Base-by-base conservation (phyloP, 2,113 vertebrate genomes). In the Tragelaphus buxtoni region DNA sequence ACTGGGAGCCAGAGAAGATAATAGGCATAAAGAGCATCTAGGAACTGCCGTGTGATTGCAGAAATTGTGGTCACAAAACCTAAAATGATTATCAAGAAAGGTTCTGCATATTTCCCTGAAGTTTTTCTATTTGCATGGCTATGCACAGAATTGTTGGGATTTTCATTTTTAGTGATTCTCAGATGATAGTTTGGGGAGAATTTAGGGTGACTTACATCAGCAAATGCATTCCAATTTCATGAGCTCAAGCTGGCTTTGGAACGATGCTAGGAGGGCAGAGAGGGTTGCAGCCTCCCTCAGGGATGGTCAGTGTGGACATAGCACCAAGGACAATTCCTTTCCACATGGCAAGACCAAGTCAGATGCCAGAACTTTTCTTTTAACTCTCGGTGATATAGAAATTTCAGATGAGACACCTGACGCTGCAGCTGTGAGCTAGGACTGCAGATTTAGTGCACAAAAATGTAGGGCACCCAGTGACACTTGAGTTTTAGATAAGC, bases 11-110 rank as follows among this genome's bases (percentile, higher is more conserved):
- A 56, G 61, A 81, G 61, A 51, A 87, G 26, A 60, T 77, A 26
- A 28, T 0, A 7, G 5, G 4, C 7, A 0, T 5, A 4, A 1
- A 14, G 24, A 35, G 65, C 63, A 5, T 45, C 42, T 1, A 39
- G 49, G 51, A 28, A n/a, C 14, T n/a, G n/a, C 26, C 4, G 1
- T 9, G 16, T n/a, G 26, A 39, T 56, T 47, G 53, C 20, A 16
- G 56, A 28, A 45, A 26, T 39, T 12, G 5, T 5, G 55, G n/a
- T 53, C 69, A 35, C 3, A 79, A 58, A 65, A 5, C 58, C 16
- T 20, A 13, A 16, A 7, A 11, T 32, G 39, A 55, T 47, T 55
- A 24, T 18, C 18, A 18, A 30, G 39, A 56, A 49, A 53, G 60
- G 45, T n/a, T 53, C 42, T 51, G 58, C 17, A 18, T 11, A 2